Conservation (phyloP, 2,797 vertebrate genomes). For the Sebastiscus tertius region DNA sequence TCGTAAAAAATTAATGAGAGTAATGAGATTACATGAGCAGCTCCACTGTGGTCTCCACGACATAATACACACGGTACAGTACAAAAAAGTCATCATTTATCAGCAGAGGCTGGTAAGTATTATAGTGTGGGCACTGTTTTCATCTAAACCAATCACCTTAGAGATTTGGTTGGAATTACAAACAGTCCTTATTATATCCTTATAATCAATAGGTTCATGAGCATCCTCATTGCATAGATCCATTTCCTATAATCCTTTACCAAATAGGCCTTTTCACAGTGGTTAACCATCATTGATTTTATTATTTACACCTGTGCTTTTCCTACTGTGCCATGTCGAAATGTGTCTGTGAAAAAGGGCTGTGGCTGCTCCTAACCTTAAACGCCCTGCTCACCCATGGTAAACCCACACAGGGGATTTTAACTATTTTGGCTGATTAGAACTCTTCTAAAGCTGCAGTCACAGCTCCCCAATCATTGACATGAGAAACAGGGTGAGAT, state of each 20-base stretch:
- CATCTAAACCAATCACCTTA: neutral
- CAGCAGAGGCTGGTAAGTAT: neutral
- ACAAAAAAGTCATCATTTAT: neutral
- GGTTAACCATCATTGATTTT: neutral
- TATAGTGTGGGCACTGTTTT: neutral
- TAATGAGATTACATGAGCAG: constrained; percentile 56
- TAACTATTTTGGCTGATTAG: constrained; percentile 7
- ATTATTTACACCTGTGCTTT: neutral
- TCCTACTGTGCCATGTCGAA: neutral
- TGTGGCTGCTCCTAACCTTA: neutral
- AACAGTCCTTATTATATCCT: neutral
- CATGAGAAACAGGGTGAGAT: neutral
- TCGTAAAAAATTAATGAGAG: constrained; percentile 50
- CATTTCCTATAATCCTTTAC: neutral
- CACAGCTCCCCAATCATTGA: neutral
- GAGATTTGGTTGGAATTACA: neutral
- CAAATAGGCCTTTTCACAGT: neutral
- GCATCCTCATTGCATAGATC: neutral
- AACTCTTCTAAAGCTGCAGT: neutral
- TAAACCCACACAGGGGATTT: neutral
- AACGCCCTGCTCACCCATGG: neutral
- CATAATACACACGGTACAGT: constrained; percentile 9
- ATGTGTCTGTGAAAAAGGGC: neutral
- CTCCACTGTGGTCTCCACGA: constrained; percentile 35
- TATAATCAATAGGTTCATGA: neutral